Conservation (phyloP, 2,888 invertebrate genomes). For the Cataglyphis rosenhaueri region DNA sequence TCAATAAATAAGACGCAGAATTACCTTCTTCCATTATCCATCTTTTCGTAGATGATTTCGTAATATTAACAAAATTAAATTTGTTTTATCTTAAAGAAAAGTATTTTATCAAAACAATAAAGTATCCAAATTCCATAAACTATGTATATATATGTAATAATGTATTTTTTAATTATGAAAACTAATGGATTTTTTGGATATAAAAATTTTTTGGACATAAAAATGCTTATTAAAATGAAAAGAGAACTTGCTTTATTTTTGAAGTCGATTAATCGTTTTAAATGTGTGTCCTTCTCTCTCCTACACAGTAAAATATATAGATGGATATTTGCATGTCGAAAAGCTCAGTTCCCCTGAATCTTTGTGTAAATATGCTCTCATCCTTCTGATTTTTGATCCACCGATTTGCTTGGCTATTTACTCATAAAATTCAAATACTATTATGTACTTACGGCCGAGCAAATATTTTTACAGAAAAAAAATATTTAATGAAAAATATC, state of each 20-base stretch:
- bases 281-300: background rate
- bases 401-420: background rate
- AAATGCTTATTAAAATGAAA: background rate
- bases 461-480: constrained; percentile 21
- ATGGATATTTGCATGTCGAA: background rate
- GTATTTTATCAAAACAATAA: background rate
- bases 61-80: background rate
- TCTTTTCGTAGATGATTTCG: background rate
- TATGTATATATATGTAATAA: background rate
- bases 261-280: background rate
- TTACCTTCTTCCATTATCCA: background rate
- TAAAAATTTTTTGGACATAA: background rate
- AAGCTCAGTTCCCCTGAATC: constrained; percentile 1
- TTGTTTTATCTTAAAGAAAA: background rate
- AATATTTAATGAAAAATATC: constrained; percentile 8
- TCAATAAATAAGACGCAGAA: background rate
- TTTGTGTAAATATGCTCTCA: constrained; percentile 26
- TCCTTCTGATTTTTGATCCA: background rate
- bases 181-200: background rate
- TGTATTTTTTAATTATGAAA: background rate
- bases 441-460: background rate
- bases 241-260: background rate
- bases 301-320: background rate
- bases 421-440: constrained; percentile 26
- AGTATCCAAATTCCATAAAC: background rate